Base-by-base conservation (phyloP, 2,113 vertebrate species). In the Lontra canadensis region DNA sequence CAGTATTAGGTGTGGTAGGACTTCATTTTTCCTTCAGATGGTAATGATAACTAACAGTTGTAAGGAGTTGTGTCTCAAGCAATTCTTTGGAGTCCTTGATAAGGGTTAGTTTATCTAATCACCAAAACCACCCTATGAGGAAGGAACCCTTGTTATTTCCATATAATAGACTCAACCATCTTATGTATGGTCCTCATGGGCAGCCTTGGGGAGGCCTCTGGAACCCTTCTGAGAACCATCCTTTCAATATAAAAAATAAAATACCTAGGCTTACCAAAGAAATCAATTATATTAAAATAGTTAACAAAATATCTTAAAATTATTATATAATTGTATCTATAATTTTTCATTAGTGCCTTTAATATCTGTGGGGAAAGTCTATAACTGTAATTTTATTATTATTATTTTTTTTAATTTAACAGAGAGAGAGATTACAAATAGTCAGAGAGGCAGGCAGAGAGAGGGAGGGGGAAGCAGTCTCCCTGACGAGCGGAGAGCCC, bases 131-230 rank as follows among this genome's bases (percentile, higher is more conserved):
- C 15, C 12, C 26, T 61, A 11, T 23, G 55, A 47, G 4, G 59
- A 78, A 65, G 4, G 57, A 13, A 6, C 1, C 4, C 18, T 8
- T 59, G 0, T 34, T 4, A 59, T 44, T 20, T 9, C 76, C 20
- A 65, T 23, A 26, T n/a, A 31, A n/a, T 0, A 39, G 57, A 82
- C 55, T 61, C 79, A 65, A 3, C 15, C 13, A 7, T 36, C 6
- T 71, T 61, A 18, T 5, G 1, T 13, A 49, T 2, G 26, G 3
- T 4, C 26, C 1, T 3, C n/a, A 57, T 5, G 0, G 2, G 17
- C 11, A 73, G 8, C 12, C 81, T 63, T n/a, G 1, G 1, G 13
- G 31, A 79, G 13, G 6, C 6, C 4, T 3, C 17, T 21, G 14
- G 5, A 74, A 0, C 7, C 26, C 9, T 80, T 84, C 82, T 71